Evolutionary conservation across 2,113 vertebrate species (phyloP).

Genomic region (Sitta europaea): DNA sequence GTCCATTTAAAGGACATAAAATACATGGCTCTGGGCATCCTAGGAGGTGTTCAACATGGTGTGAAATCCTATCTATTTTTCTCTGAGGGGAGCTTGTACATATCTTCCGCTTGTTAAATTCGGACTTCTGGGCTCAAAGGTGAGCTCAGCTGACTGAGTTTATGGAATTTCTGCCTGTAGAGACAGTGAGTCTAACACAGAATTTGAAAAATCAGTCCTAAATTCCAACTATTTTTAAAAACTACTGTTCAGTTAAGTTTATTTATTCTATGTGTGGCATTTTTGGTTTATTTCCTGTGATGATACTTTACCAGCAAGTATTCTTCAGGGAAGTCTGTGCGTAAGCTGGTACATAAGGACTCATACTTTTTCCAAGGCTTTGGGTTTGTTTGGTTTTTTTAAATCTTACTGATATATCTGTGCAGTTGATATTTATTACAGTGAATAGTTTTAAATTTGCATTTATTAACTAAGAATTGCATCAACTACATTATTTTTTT

Average conservation of each 20-base stretch:
- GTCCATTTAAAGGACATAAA: neutral
- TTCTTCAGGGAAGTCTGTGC: neutral
- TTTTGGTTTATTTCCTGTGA: neutral
- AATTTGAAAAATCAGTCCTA: neutral
- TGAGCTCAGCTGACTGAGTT: neutral
- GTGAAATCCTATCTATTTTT: neutral
- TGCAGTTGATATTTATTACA: neutral
- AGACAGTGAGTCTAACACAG: neutral
- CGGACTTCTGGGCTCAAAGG: neutral
- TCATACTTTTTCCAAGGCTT: neutral
- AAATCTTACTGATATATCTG: neutral
- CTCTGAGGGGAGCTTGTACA: neutral
- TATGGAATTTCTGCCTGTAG: neutral
- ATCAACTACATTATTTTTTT: neutral
- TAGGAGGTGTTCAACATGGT: neutral
- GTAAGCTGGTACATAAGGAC: neutral
- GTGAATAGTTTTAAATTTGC: neutral
- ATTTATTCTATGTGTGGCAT: neutral
- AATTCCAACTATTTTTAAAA: neutral
- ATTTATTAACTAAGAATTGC: neutral
- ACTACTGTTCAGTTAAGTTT: neutral
- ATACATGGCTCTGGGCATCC: neutral
- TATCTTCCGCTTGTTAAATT: neutral
- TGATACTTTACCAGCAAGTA: neutral
- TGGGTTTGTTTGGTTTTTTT: neutral